Percentiles rank a stretch among this genome's conserved stretches.
Conservation (phyloP, 1,140 invertebrate species). For the Sesamia nonagrioides region DNA sequence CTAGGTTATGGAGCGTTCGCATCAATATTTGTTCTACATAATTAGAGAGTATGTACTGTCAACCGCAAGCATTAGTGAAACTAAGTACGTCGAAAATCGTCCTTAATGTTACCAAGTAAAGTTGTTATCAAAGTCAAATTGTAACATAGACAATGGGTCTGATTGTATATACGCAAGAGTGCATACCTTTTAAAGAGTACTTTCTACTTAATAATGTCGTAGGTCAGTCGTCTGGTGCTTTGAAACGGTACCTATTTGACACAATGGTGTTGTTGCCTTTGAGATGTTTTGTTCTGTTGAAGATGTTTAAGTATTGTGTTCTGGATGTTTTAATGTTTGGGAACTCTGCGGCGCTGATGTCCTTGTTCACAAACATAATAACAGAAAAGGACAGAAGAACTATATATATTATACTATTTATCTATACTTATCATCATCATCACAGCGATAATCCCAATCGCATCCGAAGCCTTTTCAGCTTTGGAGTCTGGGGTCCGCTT, state of each 20-base stretch:
- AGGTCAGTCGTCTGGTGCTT: conserved; percentile 9
- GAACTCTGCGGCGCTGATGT: neutral
- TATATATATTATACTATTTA: too few species aligned
- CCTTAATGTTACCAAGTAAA: neutral
- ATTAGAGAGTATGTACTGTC: conserved; percentile 16
- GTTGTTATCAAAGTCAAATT: neutral
- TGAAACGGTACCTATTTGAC: neutral
- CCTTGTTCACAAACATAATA: too few species aligned
- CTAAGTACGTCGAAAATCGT: neutral
- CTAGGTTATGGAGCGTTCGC: conserved; percentile 26
- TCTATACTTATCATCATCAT: too few species aligned
- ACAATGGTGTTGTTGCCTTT: conserved; percentile 18
- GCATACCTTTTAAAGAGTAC: conserved; percentile 17
- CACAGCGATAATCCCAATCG: too few species aligned
- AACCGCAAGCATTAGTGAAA: neutral
- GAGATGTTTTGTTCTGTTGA: neutral
- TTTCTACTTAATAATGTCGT: conserved; percentile 25
- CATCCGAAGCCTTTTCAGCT: too few species aligned
- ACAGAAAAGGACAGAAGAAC: too few species aligned
- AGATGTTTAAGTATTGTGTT: neutral
- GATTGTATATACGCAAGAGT: neutral
- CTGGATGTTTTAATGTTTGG: neutral
- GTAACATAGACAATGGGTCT: neutral
- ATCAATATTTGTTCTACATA: conserved; percentile 48
- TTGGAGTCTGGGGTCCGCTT: too few species aligned